Evolutionary conservation across 2,113 vertebrate genomes (phyloP).

Genomic region (Varanus komodoensis): DNA sequence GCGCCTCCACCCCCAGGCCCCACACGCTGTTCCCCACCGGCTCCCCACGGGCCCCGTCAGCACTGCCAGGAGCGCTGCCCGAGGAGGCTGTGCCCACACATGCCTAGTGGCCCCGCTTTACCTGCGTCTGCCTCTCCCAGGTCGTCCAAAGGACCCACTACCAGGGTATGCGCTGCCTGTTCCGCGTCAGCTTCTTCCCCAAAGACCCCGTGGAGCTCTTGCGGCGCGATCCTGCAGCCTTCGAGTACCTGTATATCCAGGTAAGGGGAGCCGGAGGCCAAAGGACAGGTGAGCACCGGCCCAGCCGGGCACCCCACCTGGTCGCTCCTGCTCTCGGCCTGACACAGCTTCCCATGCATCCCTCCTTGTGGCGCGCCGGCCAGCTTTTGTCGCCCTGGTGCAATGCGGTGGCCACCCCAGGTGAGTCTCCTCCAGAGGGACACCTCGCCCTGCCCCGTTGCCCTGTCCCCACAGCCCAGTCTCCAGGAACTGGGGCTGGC

Average conservation of each 20-base stretch:
- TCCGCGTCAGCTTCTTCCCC: conserved; percentile 97
- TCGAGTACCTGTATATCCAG: conserved; percentile 99
- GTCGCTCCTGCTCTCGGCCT: background rate
- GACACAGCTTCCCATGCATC: rapidly evolving
- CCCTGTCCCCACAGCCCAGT: too few relatives aligned
- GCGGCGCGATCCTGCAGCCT: conserved; percentile 92
- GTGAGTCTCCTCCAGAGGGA: too few relatives aligned
- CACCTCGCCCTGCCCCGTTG: too few relatives aligned
- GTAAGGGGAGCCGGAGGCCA: conserved; percentile 67
- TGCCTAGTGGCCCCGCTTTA: too few relatives aligned
- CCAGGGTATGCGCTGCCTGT: conserved; percentile 98
- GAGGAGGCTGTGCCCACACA: too few relatives aligned
- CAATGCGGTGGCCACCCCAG: too few relatives aligned
- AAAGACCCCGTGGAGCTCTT: conserved; percentile 96
- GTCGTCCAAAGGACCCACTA: conserved; percentile 99
- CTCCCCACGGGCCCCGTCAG: background rate
- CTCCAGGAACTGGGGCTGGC: too few relatives aligned
- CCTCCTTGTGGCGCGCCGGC: background rate
- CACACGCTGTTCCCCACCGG: background rate
- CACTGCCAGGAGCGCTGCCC: too few relatives aligned
- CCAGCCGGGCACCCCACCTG: background rate
- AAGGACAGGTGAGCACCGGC: rapidly evolving
- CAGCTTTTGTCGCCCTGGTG: too few relatives aligned
- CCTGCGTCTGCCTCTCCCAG: conserved; percentile 64
- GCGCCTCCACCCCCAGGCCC: background rate